Percentiles rank a stretch among this genome's conserved stretches.
Conservation (phyloP, 30 jellyfish, hydroid and myxozoan genomes). For the Phacellophora camtschatica region DNA sequence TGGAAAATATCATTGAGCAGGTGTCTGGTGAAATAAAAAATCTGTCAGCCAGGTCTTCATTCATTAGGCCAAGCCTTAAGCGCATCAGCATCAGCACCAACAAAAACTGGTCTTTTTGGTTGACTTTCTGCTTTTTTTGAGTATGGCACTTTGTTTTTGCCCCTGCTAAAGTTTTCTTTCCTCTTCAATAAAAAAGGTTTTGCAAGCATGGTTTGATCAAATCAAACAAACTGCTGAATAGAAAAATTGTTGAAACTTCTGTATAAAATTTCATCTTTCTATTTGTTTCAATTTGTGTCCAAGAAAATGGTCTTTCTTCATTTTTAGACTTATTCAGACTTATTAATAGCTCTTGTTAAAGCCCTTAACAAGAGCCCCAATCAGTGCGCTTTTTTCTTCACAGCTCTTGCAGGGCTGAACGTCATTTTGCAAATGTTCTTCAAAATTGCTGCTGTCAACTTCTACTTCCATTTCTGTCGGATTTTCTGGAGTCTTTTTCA, state of each 20-base stretch:
- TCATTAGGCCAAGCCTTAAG: conserved; percentile 54
- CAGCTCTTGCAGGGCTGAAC: not conserved
- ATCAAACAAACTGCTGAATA: not conserved
- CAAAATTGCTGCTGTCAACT: not conserved
- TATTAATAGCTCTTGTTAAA: not conserved
- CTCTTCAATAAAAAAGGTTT: conserved; percentile 13
- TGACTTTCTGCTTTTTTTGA: not conserved
- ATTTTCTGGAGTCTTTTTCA: not conserved
- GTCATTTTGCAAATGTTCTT: not conserved
- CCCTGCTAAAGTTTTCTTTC: not conserved
- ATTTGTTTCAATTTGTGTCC: not conserved
- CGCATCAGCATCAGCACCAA: conserved; percentile 53
- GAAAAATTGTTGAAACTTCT: not conserved
- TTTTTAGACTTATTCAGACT: not conserved
- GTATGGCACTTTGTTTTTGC: not conserved
- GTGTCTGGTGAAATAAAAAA: conserved; percentile 24
- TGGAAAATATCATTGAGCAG: conserved; percentile 45
- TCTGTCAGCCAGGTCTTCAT: conserved; percentile 48
- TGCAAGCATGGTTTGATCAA: conserved; percentile 7
- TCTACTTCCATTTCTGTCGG: not conserved
- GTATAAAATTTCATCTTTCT: not conserved
- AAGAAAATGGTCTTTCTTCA: not conserved
- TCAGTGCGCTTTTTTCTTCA: not conserved
- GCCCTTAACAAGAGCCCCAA: not conserved
- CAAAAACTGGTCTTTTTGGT: conserved; percentile 35